These are phyloP conservation scores for Sigmodon hispidus DNA, from an alignment of 2,113 vertebrate species.

Conservation along the genomic window DNA sequence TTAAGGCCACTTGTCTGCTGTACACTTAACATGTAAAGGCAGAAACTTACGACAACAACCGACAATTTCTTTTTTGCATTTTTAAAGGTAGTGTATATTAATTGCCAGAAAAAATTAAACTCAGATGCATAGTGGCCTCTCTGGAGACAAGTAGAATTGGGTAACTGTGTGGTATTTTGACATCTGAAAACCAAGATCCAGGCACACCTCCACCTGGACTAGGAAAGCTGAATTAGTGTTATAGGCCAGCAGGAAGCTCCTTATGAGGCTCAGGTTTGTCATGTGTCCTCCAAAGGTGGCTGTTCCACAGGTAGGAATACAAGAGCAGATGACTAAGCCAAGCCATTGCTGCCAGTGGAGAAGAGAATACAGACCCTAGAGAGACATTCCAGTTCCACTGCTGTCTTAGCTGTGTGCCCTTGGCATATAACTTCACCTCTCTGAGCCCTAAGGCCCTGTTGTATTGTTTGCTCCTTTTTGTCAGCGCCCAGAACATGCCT, in stretches of 20 bases:
- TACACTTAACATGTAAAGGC: too few relatives aligned
- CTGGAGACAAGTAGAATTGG: background rate
- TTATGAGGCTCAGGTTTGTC: background rate
- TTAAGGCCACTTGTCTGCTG: background rate
- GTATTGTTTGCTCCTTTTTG: background rate
- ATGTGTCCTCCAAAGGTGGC: background rate
- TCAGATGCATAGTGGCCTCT: background rate
- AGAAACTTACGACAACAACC: slow-evolving; percentile 8
- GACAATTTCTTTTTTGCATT: background rate
- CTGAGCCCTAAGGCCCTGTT: background rate
- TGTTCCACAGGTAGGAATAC: background rate
- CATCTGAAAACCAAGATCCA: slow-evolving; percentile 15
- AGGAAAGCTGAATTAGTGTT: background rate
- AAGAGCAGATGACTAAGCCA: background rate
- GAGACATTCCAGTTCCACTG: background rate
- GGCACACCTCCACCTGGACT: background rate
- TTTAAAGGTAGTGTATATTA: background rate
- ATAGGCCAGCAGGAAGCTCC: background rate
- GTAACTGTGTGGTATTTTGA: background rate
- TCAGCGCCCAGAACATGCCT: background rate
- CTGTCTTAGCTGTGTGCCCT: background rate
- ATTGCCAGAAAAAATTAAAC: slow-evolving; percentile 39
- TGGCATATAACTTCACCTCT: background rate
- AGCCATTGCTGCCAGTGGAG: too few relatives aligned
- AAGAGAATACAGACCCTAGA: background rate